These are phyloP conservation scores for Ploceus nigricollis DNA, from an alignment of 2,113 vertebrate genomes.

Conservation along the genomic window DNA sequence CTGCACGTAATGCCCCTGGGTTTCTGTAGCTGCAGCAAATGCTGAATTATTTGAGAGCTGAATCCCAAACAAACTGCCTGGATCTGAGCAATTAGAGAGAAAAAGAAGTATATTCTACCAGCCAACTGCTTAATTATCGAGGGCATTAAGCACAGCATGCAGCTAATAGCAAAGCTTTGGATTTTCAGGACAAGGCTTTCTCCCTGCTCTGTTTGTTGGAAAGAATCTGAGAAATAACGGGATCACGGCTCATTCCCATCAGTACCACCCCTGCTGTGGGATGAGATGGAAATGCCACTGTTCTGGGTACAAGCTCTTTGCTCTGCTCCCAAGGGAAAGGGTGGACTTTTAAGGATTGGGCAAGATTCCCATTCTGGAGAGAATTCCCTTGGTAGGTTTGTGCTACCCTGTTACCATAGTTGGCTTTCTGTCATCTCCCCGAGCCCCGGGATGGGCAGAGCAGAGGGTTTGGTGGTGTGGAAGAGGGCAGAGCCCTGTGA, in stretches of 20 bases:
- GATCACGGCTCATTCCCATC: rapidly evolving
- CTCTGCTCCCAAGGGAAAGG: background rate
- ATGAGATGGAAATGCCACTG: background rate
- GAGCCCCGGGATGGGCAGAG: background rate
- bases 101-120: background rate
- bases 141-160: background rate
- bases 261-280: background rate
- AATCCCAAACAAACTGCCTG: background rate
- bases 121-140: background rate
- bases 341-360: background rate
- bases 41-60: background rate
- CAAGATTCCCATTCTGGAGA: background rate
- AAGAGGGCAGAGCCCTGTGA: background rate
- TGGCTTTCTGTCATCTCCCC: background rate
- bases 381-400: background rate
- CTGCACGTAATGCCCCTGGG: background rate
- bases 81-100: background rate
- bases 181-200: background rate
- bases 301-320: background rate
- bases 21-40: background rate
- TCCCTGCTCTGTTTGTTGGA: background rate
- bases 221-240: background rate
- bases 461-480: background rate
- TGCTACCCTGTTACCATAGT: background rate
- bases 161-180: background rate